Evolutionary conservation across 1,140 invertebrate genomes (phyloP), one percentile per base, ranked within the genome.

Genomic region (Carcinoscorpius rotundicauda): DNA sequence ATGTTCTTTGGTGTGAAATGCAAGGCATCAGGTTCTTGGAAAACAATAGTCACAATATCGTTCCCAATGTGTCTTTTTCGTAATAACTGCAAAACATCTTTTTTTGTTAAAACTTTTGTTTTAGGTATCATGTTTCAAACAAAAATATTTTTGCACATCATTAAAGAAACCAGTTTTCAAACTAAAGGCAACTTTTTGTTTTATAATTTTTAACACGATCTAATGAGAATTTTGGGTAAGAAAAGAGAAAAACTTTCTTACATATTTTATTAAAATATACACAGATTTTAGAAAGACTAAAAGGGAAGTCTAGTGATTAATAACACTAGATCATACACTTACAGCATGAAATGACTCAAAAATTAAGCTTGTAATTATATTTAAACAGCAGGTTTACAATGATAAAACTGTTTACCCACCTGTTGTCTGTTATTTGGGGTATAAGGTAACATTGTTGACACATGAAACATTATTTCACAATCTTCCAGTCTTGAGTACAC

Each of bases 11-110:
- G 93, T 67, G 89, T 94, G 76, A 94, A 98, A 1, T 93, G 90
- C 55, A 87, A 80, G 51, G 93, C 88, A 61, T 92, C 93, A 0
- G 93, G 91, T 77, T 97, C 93, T 85, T 97, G 94, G 81, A 95
- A 96, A 53, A 96, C 88, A 71, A 95, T 91, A 6, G 91, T 95
- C n/a, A 95, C 91, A 75, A 95, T 93, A 77, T 94, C 91, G 75
- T 95, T 94, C 67, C 91, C 90, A 73, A 95, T 95, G 78, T 95
- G 91, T 58, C 91, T 81, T 76, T 95, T 96, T 68, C 91, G 81
- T 67, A 96, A 81, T 68, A 97, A 80, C 50, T 86, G 77, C 52
- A 78, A 75, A 70, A 71, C 2, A 29, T 29, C 29, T 29, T 29
- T 29, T 29, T 29, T 29, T 29, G 29, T 29, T 29, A 29, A 29